Evolutionary conservation across 1,140 invertebrate species (phyloP), one percentile per base, ranked within the genome.

Genomic region (Nautilus pompilius): DNA sequence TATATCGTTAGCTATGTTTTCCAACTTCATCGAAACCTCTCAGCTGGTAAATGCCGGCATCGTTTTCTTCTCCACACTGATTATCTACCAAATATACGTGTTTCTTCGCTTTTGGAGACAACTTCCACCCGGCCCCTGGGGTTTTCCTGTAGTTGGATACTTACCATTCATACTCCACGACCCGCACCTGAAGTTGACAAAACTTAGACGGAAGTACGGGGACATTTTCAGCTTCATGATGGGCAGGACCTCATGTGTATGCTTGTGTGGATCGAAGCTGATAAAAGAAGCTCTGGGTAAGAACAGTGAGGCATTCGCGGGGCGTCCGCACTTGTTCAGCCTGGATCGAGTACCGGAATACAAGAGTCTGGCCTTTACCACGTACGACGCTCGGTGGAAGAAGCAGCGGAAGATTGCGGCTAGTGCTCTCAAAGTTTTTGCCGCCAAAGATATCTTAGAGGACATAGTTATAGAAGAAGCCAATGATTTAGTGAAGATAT

Each of bases 131-230:
- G 73, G 76, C 22, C 74, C 76, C 17, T 60, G 63, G 62, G 67
- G 68, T 1, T 53, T 75, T 20, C 76, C 76, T 5, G 6, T 76
- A 1, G 26, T 78, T n/a, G 76, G 76, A 32, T 61, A 69, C 60
- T 57, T 78, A 13, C 73, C 69, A 4, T 69, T 73, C 58, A 46
- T 78, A 20, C 65, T 67, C 1, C 62, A 64, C 28, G 17, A 58
- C 22, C 64, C 71, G 2, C 30, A 33, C 17, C 20, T 57, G 13
- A 66, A 56, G 17, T 65, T 70, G 15, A 24, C 28, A 3, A 41
- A 61, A 2, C 29, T 67, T 13, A 10, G 67, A 2, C 33, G 60
- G 20, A 22, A 54, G n/a, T 75, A 74, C 33, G 74, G 74, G 13
- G 65, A 75, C 58, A 55, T 75, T 3, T 73, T 67, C 55, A 53